Evolutionary conservation across 1,140 invertebrate genomes (phyloP).

Genomic region (Bombus confusus): DNA sequence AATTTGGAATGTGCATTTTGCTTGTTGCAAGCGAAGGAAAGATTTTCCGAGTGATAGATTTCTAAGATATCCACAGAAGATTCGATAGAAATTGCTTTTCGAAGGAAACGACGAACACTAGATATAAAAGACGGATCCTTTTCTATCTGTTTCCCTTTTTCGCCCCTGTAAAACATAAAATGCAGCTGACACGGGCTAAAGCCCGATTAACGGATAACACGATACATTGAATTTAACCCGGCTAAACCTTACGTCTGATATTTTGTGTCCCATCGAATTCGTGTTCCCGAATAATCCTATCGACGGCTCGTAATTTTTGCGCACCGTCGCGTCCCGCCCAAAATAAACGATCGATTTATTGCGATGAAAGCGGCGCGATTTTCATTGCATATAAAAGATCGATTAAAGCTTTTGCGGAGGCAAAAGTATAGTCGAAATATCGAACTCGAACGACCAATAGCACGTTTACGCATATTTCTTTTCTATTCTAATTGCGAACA

Average conservation of each 20-base stretch:
- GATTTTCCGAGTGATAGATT: not conserved
- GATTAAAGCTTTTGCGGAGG: not conserved
- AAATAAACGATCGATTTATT: conserved; percentile 29
- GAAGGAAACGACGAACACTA: not conserved
- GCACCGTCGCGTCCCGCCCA: not conserved
- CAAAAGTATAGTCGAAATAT: not conserved
- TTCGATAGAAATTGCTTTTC: not conserved
- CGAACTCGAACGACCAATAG: too few relatives aligned
- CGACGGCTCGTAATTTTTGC: conserved; percentile 30
- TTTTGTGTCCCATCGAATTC: conserved; percentile 24
- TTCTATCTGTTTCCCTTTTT: not conserved
- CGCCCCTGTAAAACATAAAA: not conserved
- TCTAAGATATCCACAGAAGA: not conserved
- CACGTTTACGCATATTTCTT: not conserved
- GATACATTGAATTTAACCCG: conserved; percentile 22
- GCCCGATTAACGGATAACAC: conserved; percentile 32
- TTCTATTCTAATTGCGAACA: not conserved
- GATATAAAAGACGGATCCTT: not conserved
- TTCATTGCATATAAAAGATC: not conserved
- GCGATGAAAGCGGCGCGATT: not conserved
- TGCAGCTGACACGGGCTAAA: conserved; percentile 25
- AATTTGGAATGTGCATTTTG: not conserved
- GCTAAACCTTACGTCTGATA: conserved; percentile 40
- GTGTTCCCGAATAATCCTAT: conserved; percentile 26
- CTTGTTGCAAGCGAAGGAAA: not conserved